These are phyloP conservation scores for Hippasteria phrygiana DNA, from an alignment of 53 echinoderm and acorn worm species.

Conservation along the genomic window DNA sequence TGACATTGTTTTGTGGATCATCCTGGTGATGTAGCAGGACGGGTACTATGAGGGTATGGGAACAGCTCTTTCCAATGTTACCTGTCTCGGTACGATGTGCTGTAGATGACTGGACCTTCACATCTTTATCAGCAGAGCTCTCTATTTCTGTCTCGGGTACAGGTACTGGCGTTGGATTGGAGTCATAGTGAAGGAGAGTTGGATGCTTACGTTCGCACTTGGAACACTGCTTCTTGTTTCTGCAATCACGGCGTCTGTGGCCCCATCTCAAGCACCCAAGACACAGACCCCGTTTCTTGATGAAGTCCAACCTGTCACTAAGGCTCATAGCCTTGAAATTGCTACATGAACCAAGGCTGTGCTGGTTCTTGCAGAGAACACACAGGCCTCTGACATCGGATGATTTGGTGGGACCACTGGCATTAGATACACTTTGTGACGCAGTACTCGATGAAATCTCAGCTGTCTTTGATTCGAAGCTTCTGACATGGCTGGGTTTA, in stretches of 20 bases:
- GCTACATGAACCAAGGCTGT: constrained; percentile 8
- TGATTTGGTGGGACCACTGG: neutral
- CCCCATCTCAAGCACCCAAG: constrained; percentile 10
- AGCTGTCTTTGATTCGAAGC: constrained; percentile 14
- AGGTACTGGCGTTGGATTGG: neutral
- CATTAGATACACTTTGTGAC: neutral
- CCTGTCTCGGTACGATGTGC: neutral
- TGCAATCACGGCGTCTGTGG: constrained; percentile 13
- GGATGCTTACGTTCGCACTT: constrained; percentile 11
- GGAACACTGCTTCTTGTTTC: constrained; percentile 3
- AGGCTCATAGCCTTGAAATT: constrained; percentile 12
- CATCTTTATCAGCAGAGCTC: neutral
- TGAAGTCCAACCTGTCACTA: constrained; percentile 27
- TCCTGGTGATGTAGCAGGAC: constrained; percentile 12
- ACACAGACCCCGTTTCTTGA: constrained; percentile 25
- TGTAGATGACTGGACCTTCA: neutral
- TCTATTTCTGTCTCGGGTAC: neutral
- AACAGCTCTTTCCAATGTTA: neutral
- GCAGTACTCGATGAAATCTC: neutral
- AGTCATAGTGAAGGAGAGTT: constrained; percentile 24
- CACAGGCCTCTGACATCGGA: neutral
- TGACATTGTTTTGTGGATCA: constrained; percentile 17
- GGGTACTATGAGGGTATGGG: constrained; percentile 18
- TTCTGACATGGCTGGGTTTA: neutral
- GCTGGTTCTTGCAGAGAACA: constrained; percentile 11